Percentiles rank a stretch among this genome's conserved stretches.
These are phyloP conservation scores for Watsonalla binaria DNA, from an alignment of 2,888 invertebrate genomes.

Conservation along the genomic window DNA sequence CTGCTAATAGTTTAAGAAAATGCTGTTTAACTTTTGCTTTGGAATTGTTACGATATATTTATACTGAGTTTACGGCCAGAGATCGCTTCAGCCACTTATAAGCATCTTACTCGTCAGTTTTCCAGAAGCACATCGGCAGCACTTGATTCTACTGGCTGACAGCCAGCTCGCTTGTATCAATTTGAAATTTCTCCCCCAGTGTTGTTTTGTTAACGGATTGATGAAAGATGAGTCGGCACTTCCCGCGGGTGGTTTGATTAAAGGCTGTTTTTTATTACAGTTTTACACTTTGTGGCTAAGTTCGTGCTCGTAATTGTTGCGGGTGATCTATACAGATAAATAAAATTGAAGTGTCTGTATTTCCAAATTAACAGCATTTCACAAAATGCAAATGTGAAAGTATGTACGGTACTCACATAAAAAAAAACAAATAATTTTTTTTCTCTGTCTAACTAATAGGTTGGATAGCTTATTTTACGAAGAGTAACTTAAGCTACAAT, in stretches of 20 bases:
- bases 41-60: conserved; percentile 11
- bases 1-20: too few species aligned
- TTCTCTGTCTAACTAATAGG: too few species aligned
- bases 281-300: background rate
- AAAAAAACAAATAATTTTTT: too few species aligned
- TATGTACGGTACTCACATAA: too few species aligned
- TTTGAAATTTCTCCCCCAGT: conserved; percentile 36
- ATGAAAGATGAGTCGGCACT: background rate
- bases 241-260: background rate
- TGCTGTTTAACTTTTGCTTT: too few species aligned
- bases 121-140: conserved; percentile 29
- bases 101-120: conserved; percentile 33
- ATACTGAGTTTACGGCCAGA: background rate
- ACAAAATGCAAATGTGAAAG: too few species aligned
- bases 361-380: too few species aligned
- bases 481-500: too few species aligned
- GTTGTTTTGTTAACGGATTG: conserved; percentile 12
- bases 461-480: too few species aligned
- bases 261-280: background rate
- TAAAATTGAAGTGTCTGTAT: too few species aligned
- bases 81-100: conserved; percentile 23
- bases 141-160: conserved; percentile 40
- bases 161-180: conserved; percentile 46
- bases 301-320: background rate
- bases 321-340: too few species aligned